Percentiles rank a stretch among this genome's conserved stretches.
Conservation (phyloP, 2,113 vertebrate genomes). For the Pitta sordida region DNA sequence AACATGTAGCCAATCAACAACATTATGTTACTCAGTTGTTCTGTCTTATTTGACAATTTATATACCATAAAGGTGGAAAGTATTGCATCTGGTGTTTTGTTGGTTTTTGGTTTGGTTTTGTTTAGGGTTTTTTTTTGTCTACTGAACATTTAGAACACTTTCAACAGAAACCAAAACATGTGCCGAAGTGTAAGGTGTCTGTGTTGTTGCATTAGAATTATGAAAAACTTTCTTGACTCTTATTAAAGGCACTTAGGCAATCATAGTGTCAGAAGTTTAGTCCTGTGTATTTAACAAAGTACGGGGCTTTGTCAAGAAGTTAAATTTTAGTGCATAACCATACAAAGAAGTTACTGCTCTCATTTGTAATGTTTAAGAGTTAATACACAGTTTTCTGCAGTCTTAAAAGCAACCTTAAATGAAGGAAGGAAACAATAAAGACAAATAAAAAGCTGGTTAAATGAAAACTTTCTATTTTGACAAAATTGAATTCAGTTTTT, state of each 20-base stretch:
- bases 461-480: background rate
- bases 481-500: background rate
- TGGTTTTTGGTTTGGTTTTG: background rate
- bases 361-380: background rate
- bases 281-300: background rate
- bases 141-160: background rate
- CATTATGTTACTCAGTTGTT: background rate
- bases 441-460: background rate
- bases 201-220: background rate
- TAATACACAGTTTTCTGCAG: background rate
- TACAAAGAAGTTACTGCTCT: background rate
- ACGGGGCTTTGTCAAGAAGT: background rate
- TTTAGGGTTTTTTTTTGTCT: background rate
- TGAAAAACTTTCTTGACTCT: background rate
- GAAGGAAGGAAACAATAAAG: background rate
- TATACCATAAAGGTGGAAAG: background rate
- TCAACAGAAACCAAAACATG: background rate
- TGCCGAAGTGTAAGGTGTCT: background rate
- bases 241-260: background rate
- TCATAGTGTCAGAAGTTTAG: background rate
- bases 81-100: background rate
- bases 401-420: background rate
- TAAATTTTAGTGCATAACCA: background rate
- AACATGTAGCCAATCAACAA: background rate
- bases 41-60: background rate